Base-by-base conservation (phyloP, 92 coral and sea anemone species). In the Epizoanthus illoricatus region DNA sequence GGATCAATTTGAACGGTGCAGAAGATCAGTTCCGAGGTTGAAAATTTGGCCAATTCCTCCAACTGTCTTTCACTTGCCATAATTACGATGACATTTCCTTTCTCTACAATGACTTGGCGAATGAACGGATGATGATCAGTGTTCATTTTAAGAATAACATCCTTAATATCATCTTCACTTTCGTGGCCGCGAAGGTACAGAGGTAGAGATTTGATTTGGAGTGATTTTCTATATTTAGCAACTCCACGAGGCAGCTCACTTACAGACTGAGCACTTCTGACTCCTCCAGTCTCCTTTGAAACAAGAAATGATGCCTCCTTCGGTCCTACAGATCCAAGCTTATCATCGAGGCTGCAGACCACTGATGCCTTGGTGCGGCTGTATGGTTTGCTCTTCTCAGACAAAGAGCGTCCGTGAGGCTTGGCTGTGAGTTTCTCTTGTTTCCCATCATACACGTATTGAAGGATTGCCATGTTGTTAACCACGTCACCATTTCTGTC, bases 1-100 rank as follows among this genome's bases (percentile, higher is more conserved):
- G 87, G 87, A 23, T 83, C 90, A 20, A 84, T 56, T 70, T 87
- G 90, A n/a, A 76, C 87, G 7, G 60, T 62, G n/a, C 79, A 81
- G 73, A 83, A 83, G 66, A 73, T 71, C 4, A 69, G 45, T 69
- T 87, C 90, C 5, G 86, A 74, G 18, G 87, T 75, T 55, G 80
- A 47, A 43, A 65, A 74, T 71, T 56, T 47, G 2, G 64, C 81
- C 20, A 86, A 65, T 3, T 86, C 73, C 16, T 17, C 64, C 67
- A 80, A 68, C 75, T 86, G 89, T 19, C 40, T 67, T 10, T 75
- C 66, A 15, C 84, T 52, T 36, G 90, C 84, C 5, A 83, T 18
- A 7, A 84, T 71, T 69, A 87, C 67, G 15, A 54, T 21, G 11
- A 72, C 60, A 61, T 69, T 71, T 11, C 75, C 87, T 52, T 87